Conservation (phyloP, 2,888 invertebrate genomes). For the Diadegma fenestrale region DNA sequence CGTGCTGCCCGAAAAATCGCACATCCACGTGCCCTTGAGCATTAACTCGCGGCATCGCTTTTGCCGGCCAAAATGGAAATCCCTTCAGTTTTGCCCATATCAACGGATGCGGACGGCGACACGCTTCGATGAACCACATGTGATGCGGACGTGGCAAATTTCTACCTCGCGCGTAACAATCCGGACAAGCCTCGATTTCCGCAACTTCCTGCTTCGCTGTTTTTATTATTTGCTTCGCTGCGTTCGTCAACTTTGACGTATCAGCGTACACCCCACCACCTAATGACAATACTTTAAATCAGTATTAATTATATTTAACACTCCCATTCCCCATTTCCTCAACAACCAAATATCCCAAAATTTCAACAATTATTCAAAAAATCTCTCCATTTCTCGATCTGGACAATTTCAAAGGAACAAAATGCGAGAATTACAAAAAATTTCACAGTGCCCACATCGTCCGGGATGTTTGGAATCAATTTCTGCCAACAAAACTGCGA, state of each 20-base stretch:
- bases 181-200: conserved; percentile 97
- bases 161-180: conserved; percentile 95
- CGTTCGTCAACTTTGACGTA: conserved; percentile 90
- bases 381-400: not conserved
- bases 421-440: no score
- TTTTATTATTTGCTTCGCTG: conserved; percentile 92
- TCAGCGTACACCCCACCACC: conserved; percentile 86
- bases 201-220: conserved; percentile 95
- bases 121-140: conserved; percentile 96
- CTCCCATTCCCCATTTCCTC: not conserved
- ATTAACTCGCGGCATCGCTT: conserved; percentile 91
- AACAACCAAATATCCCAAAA: no score
- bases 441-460: no score
- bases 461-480: no score
- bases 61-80: conserved; percentile 99
- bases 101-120: conserved; percentile 94
- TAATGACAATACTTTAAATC: conserved; percentile 80
- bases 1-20: conserved; percentile 97
- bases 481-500: no score
- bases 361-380: not conserved
- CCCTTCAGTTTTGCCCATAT: conserved; percentile 99
- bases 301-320: conserved; percentile 5
- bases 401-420: not conserved
- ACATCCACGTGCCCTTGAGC: conserved; percentile 92
- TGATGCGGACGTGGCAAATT: conserved; percentile 85